A percentile compares a stretch with the other conserved stretches of the same genome.
phyloP scores from a whole-genome alignment of 2,888 invertebrate genomes.

The Limnephilus rhombicus region DNA sequence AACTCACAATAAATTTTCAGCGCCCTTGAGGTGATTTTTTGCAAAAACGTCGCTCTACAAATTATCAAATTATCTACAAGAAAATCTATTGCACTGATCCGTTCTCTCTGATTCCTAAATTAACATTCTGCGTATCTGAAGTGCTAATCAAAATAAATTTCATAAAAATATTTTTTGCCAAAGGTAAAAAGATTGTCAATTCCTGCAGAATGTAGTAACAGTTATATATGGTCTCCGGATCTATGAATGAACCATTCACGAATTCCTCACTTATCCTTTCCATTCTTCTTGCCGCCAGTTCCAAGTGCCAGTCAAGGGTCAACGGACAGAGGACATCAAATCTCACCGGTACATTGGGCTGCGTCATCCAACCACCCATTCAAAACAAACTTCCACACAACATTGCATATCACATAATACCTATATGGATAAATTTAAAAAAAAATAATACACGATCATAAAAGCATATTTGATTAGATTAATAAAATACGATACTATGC shows the following conservation, averaged over 20 bases:
- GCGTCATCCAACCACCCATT: not conserved
- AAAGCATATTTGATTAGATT: not conserved
- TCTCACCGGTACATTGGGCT: not conserved
- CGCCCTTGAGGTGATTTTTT: too few species aligned
- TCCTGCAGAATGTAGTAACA: constrained; percentile 6
- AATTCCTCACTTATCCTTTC: constrained; percentile 39
- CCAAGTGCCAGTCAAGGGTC: constrained; percentile 33
- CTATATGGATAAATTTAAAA: not conserved
- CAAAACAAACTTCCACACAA: not conserved
- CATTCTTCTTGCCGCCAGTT: not conserved
- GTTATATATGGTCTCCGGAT: constrained; percentile 14
- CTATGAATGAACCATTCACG: constrained; percentile 41
- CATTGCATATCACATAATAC: not conserved
- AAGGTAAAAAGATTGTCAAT: constrained; percentile 1
- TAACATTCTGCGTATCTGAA: not conserved
- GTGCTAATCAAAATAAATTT: not conserved
- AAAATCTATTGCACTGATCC: too few species aligned
- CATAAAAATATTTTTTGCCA: not conserved
- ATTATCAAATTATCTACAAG: too few species aligned
- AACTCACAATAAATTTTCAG: too few species aligned
- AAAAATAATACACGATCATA: not conserved
- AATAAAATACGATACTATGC: not conserved
- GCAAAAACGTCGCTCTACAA: too few species aligned
- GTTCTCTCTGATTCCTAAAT: too few species aligned
- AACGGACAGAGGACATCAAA: constrained; percentile 14